Evolutionary conservation across 53 echinoderm and acorn worm genomes (phyloP), one percentile per base, ranked within the genome.

Genomic region (Crossaster papposus): DNA sequence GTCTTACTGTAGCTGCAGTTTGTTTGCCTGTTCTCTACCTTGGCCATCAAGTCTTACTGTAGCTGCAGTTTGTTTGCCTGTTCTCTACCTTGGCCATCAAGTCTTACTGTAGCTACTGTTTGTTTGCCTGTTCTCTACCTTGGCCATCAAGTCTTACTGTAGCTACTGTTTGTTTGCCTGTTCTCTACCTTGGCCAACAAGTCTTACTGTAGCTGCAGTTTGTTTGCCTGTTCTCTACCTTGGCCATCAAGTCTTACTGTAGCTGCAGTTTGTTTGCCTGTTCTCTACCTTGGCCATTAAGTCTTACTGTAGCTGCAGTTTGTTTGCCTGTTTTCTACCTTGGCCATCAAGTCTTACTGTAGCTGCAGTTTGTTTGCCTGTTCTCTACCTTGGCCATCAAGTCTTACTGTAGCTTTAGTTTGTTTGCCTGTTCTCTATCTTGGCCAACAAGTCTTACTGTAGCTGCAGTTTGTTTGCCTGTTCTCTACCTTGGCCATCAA

Each of bases 1-100:
- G 35, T 97, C 95, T 53, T n/a, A n/a, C n/a, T n/a, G n/a, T n/a
- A n/a, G n/a, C n/a, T n/a, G n/a, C n/a, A n/a, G n/a, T n/a, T n/a
- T n/a, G n/a, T n/a, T n/a, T n/a, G n/a, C n/a, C n/a, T n/a, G n/a
- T 5, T 68, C 68, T 33, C 70, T 81, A 97, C 97, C 94, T 97
- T 89, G 58, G 91, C 93, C 79, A 97, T 89, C 4, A 97, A 80
- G 35, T 97, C 95, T 53, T n/a, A n/a, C n/a, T n/a, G n/a, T n/a
- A n/a, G n/a, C n/a, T n/a, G n/a, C n/a, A n/a, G n/a, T n/a, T n/a
- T n/a, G n/a, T n/a, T n/a, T n/a, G n/a, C n/a, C n/a, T n/a, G n/a
- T 5, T 68, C 68, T 33, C 70, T 81, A 97, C 97, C 94, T 97
- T 89, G 58, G 91, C 93, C 79, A 97, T 89, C 4, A 97, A 80